phyloP scores from a whole-genome alignment of 2,888 invertebrate genomes.

The Leptinotarsa peninsularis region DNA sequence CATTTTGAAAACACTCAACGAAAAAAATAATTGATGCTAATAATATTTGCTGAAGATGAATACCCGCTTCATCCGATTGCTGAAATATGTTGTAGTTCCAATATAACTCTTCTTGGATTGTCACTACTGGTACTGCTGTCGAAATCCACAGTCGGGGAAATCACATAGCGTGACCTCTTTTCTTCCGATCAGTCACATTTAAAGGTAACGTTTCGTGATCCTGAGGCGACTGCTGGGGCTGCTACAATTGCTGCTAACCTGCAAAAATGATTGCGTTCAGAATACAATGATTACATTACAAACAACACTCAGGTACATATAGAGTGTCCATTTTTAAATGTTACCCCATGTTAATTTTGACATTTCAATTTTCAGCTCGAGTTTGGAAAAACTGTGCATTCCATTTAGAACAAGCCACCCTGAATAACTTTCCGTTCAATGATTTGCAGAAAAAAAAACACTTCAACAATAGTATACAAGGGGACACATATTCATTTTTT shows the following conservation, averaged over 20 bases:
- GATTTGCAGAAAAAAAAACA: too few species aligned
- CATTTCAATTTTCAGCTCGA: too few species aligned
- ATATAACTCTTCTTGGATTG: conserved; percentile 47
- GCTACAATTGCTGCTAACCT: conserved; percentile 60
- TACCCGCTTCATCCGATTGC: conserved; percentile 26
- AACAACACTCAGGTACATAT: too few species aligned
- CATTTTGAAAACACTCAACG: too few species aligned
- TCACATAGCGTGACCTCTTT: conserved; percentile 60
- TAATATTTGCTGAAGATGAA: background rate
- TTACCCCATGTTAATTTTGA: too few species aligned
- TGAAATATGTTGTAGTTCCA: conserved; percentile 50
- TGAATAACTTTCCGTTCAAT: too few species aligned
- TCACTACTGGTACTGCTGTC: conserved; percentile 51
- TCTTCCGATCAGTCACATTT: conserved; percentile 66
- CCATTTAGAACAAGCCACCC: too few species aligned
- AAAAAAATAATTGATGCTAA: too few species aligned
- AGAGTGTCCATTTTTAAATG: too few species aligned
- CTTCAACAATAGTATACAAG: too few species aligned
- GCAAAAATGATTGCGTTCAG: conserved; percentile 8
- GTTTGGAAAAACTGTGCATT: too few species aligned
- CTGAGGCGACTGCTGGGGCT: conserved; percentile 62
- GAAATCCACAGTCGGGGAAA: conserved; percentile 52
- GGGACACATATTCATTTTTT: too few species aligned
- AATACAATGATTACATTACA: background rate
- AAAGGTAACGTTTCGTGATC: conserved; percentile 64